Evolutionary conservation across 2,113 vertebrate species (phyloP), one percentile per base, ranked within the genome.

Genomic region (Poeciliopsis prolifica): DNA sequence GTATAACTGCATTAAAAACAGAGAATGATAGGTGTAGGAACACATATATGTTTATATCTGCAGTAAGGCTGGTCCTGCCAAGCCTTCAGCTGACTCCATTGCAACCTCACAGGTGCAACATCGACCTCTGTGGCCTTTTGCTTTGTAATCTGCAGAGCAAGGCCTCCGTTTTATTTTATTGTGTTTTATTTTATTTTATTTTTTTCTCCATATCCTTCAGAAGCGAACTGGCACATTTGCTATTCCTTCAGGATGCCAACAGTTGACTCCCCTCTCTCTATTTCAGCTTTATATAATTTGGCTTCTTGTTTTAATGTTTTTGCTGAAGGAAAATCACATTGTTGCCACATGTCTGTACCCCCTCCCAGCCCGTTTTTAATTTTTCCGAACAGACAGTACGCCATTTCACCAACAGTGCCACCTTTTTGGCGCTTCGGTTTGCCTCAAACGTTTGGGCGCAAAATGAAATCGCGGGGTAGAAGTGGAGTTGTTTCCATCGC

Each of bases 1-100:
- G 95, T 96, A 96, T 95, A 93, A 96, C 96, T 94, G 95, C 95
- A 94, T 90, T 95, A 88, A 73, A 65, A 64, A 40, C 29, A 35
- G 24, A 81, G 86, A 92, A 74, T 33, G 73, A 92, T 93, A 94
- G 88, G 92, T 91, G 88, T 91, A 90, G 88, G 79, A 88, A 86
- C 86, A 93, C 88, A 93, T 88, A 93, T 88, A 91, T 91, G 89
- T 94, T 93, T 93, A 91, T 93, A 91, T 92, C 91, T 91, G 88
- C 87, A 91, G 80, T 82, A 85, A 96, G 94, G 95, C 93, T 51
- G 92, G 95, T 92, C 93, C 94, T 48, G 44, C 44, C 44, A 48
- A 95, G 95, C 94, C 94, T 95, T 92, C 88, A 84, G 80, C 75
- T 70, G 77, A 82, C 94, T 95, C 94, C 94, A 95, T 95, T 95